Percentiles rank a stretch among this genome's conserved stretches.
phyloP scores from a whole-genome alignment of 2,797 vertebrate species.

The Coreius guichenoti region DNA sequence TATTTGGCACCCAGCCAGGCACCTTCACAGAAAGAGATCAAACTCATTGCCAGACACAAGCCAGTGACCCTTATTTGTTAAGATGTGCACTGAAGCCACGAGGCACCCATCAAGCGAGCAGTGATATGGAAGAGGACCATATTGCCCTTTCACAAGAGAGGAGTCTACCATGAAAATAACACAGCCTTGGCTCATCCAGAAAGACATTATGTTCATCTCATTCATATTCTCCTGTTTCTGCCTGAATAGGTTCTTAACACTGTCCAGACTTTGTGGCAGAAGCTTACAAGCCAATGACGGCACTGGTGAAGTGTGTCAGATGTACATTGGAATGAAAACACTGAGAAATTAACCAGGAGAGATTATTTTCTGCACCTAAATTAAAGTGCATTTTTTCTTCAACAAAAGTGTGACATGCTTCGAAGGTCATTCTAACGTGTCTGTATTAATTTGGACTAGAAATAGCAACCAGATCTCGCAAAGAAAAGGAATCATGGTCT shows the following conservation, averaged over 20 bases:
- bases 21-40: slow-evolving; percentile 10
- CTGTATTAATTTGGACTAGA: slow-evolving; percentile 26
- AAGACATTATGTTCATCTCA: slow-evolving; percentile 47
- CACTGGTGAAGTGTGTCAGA: slow-evolving; percentile 31
- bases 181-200: slow-evolving; percentile 26
- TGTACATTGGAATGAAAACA: slow-evolving; percentile 19
- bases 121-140: slow-evolving; percentile 49
- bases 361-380: slow-evolving; percentile 29
- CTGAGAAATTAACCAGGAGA: slow-evolving; percentile 34
- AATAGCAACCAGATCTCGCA: background rate
- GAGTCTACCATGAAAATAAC: slow-evolving; percentile 34
- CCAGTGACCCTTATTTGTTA: slow-evolving; percentile 47
- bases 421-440: slow-evolving; percentile 23
- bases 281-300: background rate
- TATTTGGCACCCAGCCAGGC: slow-evolving; percentile 1
- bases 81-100: slow-evolving; percentile 36
- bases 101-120: slow-evolving; percentile 39
- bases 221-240: slow-evolving; percentile 44
- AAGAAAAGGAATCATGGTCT: slow-evolving; percentile 8
- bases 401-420: slow-evolving; percentile 10
- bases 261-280: slow-evolving; percentile 17
- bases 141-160: slow-evolving; percentile 38
- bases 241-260: slow-evolving; percentile 32
- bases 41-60: slow-evolving; percentile 25
- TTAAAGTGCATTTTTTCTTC: background rate